phyloP scores from a whole-genome alignment of 2,113 vertebrate species.

The Perca fluviatilis region DNA sequence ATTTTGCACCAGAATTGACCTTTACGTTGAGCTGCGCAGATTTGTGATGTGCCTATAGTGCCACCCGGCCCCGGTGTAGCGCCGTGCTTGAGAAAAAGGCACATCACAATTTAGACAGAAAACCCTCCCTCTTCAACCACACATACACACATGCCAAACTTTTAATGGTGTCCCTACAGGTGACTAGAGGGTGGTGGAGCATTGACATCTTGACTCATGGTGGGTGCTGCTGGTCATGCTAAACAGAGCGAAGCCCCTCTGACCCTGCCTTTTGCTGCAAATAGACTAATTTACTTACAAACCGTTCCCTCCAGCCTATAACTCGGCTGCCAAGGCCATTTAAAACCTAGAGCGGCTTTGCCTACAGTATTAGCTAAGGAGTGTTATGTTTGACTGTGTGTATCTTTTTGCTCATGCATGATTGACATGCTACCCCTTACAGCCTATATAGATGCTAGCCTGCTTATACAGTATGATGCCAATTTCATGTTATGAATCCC shows the following conservation, averaged over 20 bases:
- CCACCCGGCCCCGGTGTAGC: too few species aligned
- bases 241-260: constrained; percentile 42
- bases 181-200: constrained; percentile 41
- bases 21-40: too few species aligned
- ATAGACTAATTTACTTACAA: constrained; percentile 61
- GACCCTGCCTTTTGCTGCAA: constrained; percentile 35
- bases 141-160: constrained; percentile 4
- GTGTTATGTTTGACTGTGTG: not conserved
- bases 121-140: not conserved
- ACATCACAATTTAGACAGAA: not conserved
- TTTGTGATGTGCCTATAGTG: too few species aligned
- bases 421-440: not conserved
- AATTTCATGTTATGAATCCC: not conserved
- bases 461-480: not conserved
- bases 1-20: too few species aligned
- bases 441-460: not conserved
- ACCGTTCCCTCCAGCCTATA: constrained; percentile 37
- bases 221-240: constrained; percentile 46
- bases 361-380: constrained; percentile 23
- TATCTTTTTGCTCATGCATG: not conserved
- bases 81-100: not conserved
- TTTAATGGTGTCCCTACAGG: constrained; percentile 29
- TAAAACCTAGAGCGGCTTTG: constrained; percentile 12
- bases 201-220: constrained; percentile 62
- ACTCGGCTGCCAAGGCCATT: constrained; percentile 41